These are phyloP conservation scores for Chaetodon trifascialis DNA, from an alignment of 2,113 vertebrate species.

Conservation along the genomic window DNA sequence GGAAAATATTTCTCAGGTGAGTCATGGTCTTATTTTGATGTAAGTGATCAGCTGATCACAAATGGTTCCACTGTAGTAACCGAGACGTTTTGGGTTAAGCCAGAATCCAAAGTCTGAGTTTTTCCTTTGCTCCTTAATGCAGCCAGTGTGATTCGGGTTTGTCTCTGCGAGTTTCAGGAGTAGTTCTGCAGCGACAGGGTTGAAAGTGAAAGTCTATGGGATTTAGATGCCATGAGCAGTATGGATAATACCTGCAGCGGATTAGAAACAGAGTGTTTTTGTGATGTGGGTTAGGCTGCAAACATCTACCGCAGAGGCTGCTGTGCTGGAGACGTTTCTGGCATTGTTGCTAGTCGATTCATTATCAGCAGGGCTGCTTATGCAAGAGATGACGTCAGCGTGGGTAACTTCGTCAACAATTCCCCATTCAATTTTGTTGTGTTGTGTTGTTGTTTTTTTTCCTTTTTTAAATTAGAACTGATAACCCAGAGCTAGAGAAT, in stretches of 20 bases:
- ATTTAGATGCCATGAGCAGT: conserved; percentile 8
- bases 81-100: background rate
- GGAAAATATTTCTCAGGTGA: background rate
- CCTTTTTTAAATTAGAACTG: conserved; percentile 28
- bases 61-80: background rate
- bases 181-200: background rate
- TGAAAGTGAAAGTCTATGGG: conserved; percentile 1
- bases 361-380: conserved; percentile 9
- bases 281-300: background rate
- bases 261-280: conserved; percentile 12
- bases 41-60: background rate
- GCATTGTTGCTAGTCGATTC: conserved; percentile 12
- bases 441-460: background rate
- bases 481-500: background rate
- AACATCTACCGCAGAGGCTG: conserved; percentile 5
- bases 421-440: conserved; percentile 8
- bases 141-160: background rate
- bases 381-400: conserved; percentile 27
- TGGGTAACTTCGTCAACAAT: conserved; percentile 16
- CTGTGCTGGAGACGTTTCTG: conserved; percentile 22
- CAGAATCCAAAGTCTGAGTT: background rate
- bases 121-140: background rate
- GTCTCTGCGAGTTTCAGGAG: background rate
- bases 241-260: conserved; percentile 15
- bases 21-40: background rate